Base-by-base conservation (phyloP, 2,797 vertebrate genomes). In the Lepus oiostolus region DNA sequence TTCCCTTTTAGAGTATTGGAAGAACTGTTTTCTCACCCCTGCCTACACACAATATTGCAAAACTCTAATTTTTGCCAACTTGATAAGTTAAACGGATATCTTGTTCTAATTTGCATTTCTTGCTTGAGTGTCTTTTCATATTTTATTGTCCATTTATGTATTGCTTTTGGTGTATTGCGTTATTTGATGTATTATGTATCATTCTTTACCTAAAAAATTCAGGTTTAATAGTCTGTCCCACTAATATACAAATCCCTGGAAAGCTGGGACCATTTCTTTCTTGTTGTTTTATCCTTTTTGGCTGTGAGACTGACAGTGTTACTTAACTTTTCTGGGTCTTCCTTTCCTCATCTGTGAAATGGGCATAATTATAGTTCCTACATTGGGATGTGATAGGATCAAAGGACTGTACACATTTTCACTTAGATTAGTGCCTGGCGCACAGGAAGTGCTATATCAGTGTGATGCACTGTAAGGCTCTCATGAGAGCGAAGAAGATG, bases 211-310 rank as follows among this genome's bases (percentile, higher is more conserved):
- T 68, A 71, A 76, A 83, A 67, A 77, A 65, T n/a, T 47, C 7
- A 65, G 50, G 70, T 38, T 91, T 38, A 91, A 54, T 91, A 47
- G 28, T 54, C 4, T 52, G 12, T 74, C 58, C n/a, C 32, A 52
- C 63, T 83, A 63, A 70, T 42, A 67, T 79, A 4, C 62, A 75
- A 52, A 75, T 50, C 32, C 35, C 19, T 52, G 68, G 60, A 85
- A 85, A 80, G 75, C n/a, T 84, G 60, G 16, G 50, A 68, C 50
- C 38, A 58, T 67, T 85, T 88, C n/a, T 50, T 88, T 77, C 63
- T 91, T 76, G 52, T n/a, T 67, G 3, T 76, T 86, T 58, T 77
- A 54, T 68, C n/a, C 22, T 89, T 92, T 72, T 67, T 88, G 50
- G 38, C 50, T 58, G 1, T 62, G 21, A 93, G 58, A 79, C 87